Base-by-base conservation (phyloP, 2,888 invertebrate species). In the Eristalinus aeneus region DNA sequence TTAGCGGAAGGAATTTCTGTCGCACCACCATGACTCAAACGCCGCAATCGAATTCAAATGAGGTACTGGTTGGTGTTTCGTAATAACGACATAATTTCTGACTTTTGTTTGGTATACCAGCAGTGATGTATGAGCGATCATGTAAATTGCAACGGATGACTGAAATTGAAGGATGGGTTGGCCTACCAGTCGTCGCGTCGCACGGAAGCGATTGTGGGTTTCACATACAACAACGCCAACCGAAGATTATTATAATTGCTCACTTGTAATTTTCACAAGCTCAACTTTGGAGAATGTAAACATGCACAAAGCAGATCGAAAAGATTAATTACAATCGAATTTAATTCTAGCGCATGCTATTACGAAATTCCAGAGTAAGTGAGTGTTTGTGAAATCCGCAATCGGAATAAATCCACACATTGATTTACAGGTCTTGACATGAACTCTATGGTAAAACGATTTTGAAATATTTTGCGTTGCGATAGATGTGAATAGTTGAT, bases 331-430 rank as follows among this genome's bases (percentile, higher is more conserved):
- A 67, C 56, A 56, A 56, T 77, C 20, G 56, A 27, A 72, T 67
- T 73, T 72, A 63, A 67, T 82, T 68, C 34, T 22, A 72, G 67
- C 27, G 61, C 68, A 73, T 73, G 82, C 27, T 56, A 68, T 72
- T 77, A 68, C 77, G 32, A 82, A 63, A 71, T 46, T 39, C 65
- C 36, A 46, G 27, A 11, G 39, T n/a, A 23, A 63, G 58, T 22
- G 8, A 23, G 56, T 22, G 27, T 31, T 16, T 16, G 12, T 9
- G 23, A 23, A 32, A 74, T n/a, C 36, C 22, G 22, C n/a, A 23
- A 32, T 71, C 27, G 64, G 1, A 58, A 75, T 46, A 32, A 12
- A 75, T 67, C 31, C n/a, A 22, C 22, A 22, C 6, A 56, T 12
- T 23, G 12, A 12, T 10, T 56, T 56, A 11, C 56, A 56, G 11